Evolutionary conservation across 2,888 invertebrate genomes (phyloP).

Genomic region (Colletes collaris): DNA sequence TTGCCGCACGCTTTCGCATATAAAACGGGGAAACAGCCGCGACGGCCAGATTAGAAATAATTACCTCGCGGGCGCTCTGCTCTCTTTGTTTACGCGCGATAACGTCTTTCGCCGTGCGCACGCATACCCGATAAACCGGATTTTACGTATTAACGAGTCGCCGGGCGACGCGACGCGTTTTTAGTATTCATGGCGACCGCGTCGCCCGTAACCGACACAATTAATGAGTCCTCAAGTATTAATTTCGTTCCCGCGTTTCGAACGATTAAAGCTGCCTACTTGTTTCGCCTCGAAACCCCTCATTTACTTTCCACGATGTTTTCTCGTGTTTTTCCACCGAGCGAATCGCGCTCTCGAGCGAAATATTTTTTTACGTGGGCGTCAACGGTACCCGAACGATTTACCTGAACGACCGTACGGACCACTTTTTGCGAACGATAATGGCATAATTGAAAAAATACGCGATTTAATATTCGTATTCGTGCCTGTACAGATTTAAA

Average conservation of each 20-base stretch:
- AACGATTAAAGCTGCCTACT: slow-evolving; percentile 19
- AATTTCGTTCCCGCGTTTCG: slow-evolving; percentile 25
- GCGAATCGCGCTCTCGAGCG: slow-evolving; percentile 3
- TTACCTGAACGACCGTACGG: neutral
- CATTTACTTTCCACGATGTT: slow-evolving; percentile 15
- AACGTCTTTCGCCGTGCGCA: slow-evolving; percentile 54
- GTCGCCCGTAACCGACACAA: slow-evolving; percentile 46
- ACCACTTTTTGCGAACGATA: slow-evolving; percentile 4
- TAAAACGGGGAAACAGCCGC: slow-evolving; percentile 40
- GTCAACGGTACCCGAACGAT: slow-evolving; percentile 12
- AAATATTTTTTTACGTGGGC: neutral
- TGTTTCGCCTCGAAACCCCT: slow-evolving; percentile 15
- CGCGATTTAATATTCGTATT: too few relatives aligned
- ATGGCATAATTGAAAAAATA: too few relatives aligned
- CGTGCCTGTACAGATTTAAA: too few relatives aligned
- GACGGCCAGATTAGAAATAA: slow-evolving; percentile 64
- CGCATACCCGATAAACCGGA: slow-evolving; percentile 65
- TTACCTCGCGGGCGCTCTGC: slow-evolving; percentile 42
- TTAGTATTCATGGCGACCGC: slow-evolving; percentile 54
- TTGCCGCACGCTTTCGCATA: slow-evolving; percentile 44
- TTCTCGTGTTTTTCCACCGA: slow-evolving; percentile 3
- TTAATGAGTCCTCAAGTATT: slow-evolving; percentile 55
- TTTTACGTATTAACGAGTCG: slow-evolving; percentile 61
- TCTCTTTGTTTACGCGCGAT: slow-evolving; percentile 61
- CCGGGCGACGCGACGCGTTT: slow-evolving; percentile 29